Base-by-base conservation (phyloP, 1,140 invertebrate genomes). In the Apis laboriosa region DNA sequence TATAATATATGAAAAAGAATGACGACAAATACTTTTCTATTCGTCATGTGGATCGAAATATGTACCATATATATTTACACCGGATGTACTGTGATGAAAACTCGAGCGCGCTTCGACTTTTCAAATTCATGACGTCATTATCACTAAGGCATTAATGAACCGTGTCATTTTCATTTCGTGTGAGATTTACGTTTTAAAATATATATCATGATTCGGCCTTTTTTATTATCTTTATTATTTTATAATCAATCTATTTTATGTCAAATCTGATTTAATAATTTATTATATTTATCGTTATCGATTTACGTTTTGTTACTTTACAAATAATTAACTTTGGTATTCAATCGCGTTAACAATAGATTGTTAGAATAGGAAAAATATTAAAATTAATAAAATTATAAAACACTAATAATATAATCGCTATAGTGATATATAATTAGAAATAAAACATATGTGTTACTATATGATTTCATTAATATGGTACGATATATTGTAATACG, bases 231-330 rank as follows among this genome's bases (percentile, higher is more conserved):
- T n/a, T n/a, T n/a, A n/a, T n/a, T n/a, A n/a, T n/a, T n/a, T n/a
- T n/a, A n/a, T n/a, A 72, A 80, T 72, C 70, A 56, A 60, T 28
- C 51, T 56, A 64, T 49, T 60, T 60, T 7, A 53, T 34, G 28
- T 80, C 67, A 80, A 80, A 80, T 63, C 17, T 67, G 19, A 63
- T 75, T 58, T 53, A 11, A 13, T 53, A 34, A 60, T 73, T 43
- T 9, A 55, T 58, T 61, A 72, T 19, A 63, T 72, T 80, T 28
- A 43, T 73, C 51, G 21, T 24, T 34, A 43, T 34, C 53, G 61
- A 17, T 24, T 53, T 61, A 49, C 67, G 53, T 34, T 21, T 56
- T 34, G 24, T 80, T 80, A 75, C 64, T 75, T 75, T 51, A 28
- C 53, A 21, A 80, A 75, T 67, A 80, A 74, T 74, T 74, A 64